A percentile compares a stretch with the other conserved stretches of the same genome.
Conservation (phyloP, 64 coral and sea anemone genomes). For the Actinia equina region DNA sequence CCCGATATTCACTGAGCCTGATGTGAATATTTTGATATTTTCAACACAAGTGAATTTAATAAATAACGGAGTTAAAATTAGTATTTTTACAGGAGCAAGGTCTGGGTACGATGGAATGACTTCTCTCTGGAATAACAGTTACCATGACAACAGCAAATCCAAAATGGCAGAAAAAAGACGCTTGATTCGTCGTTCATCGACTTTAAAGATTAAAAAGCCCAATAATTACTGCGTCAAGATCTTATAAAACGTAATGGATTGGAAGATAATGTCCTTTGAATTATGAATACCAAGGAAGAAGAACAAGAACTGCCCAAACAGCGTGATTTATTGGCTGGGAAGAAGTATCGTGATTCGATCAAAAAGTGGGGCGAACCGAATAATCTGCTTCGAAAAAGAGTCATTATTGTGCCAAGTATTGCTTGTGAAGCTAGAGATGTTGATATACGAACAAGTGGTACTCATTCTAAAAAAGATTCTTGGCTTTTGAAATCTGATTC, state of each 20-base stretch:
- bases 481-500: neutral
- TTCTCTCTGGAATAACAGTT: neutral
- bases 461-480: neutral
- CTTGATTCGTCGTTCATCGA: neutral
- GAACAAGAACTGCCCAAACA: constrained; percentile 41
- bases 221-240: neutral
- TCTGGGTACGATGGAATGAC: no score
- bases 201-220: neutral
- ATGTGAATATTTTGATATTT: no score
- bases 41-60: no score
- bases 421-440: constrained; percentile 71
- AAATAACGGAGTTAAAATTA: no score
- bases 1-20: no score
- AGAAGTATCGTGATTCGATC: constrained; percentile 76
- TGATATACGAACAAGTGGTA: neutral
- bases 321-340: constrained; percentile 68
- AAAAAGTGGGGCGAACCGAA: constrained; percentile 76
- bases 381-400: constrained; percentile 56
- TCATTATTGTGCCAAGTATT: constrained; percentile 78
- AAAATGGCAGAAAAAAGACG: neutral
- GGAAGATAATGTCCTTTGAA: neutral
- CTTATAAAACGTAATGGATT: neutral
- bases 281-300: neutral
- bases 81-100: no score
- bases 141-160: constrained; percentile 12